Base-by-base conservation (phyloP, 2,113 vertebrate species). In the Eubucco bourcierii region DNA sequence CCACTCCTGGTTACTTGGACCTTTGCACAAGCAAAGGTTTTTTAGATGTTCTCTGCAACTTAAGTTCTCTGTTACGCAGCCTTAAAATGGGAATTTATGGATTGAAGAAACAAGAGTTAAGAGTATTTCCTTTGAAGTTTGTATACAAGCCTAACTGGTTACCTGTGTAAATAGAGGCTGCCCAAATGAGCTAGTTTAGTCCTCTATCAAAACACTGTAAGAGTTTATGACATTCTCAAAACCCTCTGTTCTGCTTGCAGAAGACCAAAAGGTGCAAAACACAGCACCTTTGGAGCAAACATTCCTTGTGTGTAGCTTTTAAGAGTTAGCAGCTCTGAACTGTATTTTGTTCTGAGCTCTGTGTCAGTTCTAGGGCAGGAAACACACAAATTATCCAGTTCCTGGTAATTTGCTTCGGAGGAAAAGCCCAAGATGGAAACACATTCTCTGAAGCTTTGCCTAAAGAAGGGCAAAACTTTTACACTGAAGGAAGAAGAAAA, bases 391-490 rank as follows among this genome's bases (percentile, higher is more conserved):
- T 29, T 92, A 80, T 44, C 65, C 44, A 80, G 81, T 34, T 92
- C 61, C 87, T 83, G 53, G 61, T 82, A 89, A 89, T 68, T 47
- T 78, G 65, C 60, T 75, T 39, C 14, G 46, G 76, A 92, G 66
- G 65, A 93, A 91, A 90, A 94, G 29, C 63, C 58, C 61, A 39
- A 63, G 64, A 68, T 0, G 1, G 80, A 93, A 95, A 91, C 39
- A 39, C 10, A 7, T 67, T 70, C 56, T 71, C 17, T 23, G 19
- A 84, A 81, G 52, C n/a, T 91, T 90, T 92, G 68, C 84, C 96
- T 92, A 87, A 92, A 90, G 89, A 93, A 85, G 90, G 84, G 75
- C 80, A 94, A 88, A 94, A 75, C 39, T 73, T 67, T 1, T 52
- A 17, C n/a, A 16, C 46, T 71, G 28, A 83, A 64, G n/a, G 55